Conservation (phyloP, 2,113 vertebrate species). For the Pituophis catenifer region DNA sequence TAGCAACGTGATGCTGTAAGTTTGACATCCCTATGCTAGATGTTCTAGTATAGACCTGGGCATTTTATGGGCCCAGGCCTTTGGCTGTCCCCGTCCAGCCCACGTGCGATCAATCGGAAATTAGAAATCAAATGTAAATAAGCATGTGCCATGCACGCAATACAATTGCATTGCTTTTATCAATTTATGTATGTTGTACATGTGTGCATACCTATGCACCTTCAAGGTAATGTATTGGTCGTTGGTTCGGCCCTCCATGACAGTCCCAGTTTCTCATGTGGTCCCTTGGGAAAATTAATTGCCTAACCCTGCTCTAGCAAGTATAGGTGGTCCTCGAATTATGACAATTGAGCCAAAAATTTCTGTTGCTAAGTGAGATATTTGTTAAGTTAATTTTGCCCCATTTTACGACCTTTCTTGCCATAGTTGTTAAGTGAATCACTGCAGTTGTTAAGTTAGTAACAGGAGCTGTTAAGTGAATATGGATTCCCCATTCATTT, state of each 20-base stretch:
- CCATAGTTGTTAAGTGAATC: too few species aligned
- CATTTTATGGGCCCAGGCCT: background rate
- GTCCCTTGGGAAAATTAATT: background rate
- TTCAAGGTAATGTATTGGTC: background rate
- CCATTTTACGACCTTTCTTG: too few species aligned
- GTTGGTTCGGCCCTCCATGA: too few species aligned
- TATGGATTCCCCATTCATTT: too few species aligned
- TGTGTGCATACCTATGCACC: background rate
- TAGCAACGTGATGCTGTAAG: too few species aligned
- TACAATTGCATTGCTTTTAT: background rate
- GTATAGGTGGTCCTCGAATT: too few species aligned
- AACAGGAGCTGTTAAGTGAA: too few species aligned
- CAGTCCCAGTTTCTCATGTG: too few species aligned
- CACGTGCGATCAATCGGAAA: background rate
- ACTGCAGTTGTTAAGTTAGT: too few species aligned
- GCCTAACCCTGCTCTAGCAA: background rate
- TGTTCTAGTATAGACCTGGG: background rate
- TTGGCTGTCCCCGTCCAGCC: background rate
- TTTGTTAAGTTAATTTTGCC: background rate
- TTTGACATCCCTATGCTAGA: too few species aligned
- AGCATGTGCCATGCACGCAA: background rate
- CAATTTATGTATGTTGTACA: background rate
- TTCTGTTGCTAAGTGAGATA: background rate
- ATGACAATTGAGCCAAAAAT: background rate
- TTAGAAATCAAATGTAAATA: background rate